Evolutionary conservation across 2,888 invertebrate species (phyloP).

Genomic region (Teinopalpus imperialis): DNA sequence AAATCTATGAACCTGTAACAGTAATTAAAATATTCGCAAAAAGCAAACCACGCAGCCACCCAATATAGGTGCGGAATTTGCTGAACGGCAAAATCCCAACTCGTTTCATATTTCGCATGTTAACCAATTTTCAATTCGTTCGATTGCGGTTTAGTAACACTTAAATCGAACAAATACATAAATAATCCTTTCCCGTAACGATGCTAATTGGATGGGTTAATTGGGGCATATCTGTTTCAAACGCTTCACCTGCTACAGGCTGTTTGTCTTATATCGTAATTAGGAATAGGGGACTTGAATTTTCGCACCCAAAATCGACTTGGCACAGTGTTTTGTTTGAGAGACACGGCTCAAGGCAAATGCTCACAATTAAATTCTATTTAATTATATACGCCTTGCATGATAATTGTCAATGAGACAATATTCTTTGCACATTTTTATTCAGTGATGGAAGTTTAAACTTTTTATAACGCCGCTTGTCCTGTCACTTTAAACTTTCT

Average conservation of each 20-base stretch:
- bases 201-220: slow-evolving; percentile 46
- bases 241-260: slow-evolving; percentile 32
- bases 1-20: slow-evolving; percentile 9
- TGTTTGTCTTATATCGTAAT: slow-evolving; percentile 52
- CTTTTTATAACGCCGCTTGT: too few relatives aligned
- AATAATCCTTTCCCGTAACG: slow-evolving; percentile 33
- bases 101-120: slow-evolving; percentile 6
- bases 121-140: slow-evolving; percentile 20
- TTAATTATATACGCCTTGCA: too few relatives aligned
- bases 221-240: slow-evolving; percentile 41
- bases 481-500: too few relatives aligned
- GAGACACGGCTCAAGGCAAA: too few relatives aligned
- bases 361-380: too few relatives aligned
- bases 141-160: slow-evolving; percentile 9
- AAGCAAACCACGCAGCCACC: slow-evolving; percentile 14
- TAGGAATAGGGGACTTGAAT: slow-evolving; percentile 42
- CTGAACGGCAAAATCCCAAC: slow-evolving; percentile 8
- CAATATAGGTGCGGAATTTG: slow-evolving; percentile 5
- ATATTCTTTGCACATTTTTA: too few relatives aligned
- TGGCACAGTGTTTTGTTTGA: slow-evolving; percentile 12
- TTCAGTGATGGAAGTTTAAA: too few relatives aligned
- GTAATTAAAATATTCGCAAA: slow-evolving; percentile 16
- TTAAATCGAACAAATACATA: slow-evolving; percentile 30
- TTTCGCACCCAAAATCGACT: slow-evolving; percentile 36
- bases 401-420: too few relatives aligned